Evolutionary conservation across 2,797 vertebrate genomes (phyloP), one percentile per base, ranked within the genome.

Genomic region (Melanogrammus aeglefinus): DNA sequence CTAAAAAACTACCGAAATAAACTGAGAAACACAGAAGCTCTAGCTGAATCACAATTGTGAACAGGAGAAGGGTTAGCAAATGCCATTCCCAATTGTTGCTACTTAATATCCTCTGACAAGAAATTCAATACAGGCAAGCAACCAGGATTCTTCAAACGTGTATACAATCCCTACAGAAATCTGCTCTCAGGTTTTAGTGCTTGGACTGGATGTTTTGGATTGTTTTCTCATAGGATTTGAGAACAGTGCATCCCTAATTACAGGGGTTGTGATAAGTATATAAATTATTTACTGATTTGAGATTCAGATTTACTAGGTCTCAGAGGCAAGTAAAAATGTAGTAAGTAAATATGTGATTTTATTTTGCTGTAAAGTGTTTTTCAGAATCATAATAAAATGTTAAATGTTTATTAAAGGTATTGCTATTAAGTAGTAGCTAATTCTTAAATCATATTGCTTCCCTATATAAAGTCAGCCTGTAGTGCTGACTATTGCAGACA

Each of bases 231-330:
- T 24, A 63, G 57, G 57, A 24, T 24, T 63, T 24, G 47, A 63
- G n/a, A 44, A 44, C 41, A 44, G 21, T 69, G 63, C n/a, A 69
- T 69, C 63, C 57, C n/a, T 69, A 69, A 69, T 69, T 27, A 69
- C 24, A 27, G n/a, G 3, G 63, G n/a, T 24, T 69, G 63, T n/a
- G 21, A 63, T 63, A 63, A 63, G 57, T 51, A 51, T 51, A 21
- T 51, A 6, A 63, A 63, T 63, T 24, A 63, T 63, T 63, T 63
- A 63, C 57, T 63, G 57, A 6, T 63, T 63, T 63, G 57, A n/a
- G 21, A 63, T 24, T 24, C 21, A 7, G 21, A 63, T n/a, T 24
- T 21, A 24, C 57, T 21, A 63, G 57, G 21, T n/a, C 18, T 5
- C 51, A 57, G 51, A 63, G 8, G 47, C 16, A 21, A 57, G 47